Percentiles rank a stretch among this genome's conserved stretches.
Evolutionary conservation across 2,113 vertebrate species (phyloP).

Genomic region (Trinectes maculatus): DNA sequence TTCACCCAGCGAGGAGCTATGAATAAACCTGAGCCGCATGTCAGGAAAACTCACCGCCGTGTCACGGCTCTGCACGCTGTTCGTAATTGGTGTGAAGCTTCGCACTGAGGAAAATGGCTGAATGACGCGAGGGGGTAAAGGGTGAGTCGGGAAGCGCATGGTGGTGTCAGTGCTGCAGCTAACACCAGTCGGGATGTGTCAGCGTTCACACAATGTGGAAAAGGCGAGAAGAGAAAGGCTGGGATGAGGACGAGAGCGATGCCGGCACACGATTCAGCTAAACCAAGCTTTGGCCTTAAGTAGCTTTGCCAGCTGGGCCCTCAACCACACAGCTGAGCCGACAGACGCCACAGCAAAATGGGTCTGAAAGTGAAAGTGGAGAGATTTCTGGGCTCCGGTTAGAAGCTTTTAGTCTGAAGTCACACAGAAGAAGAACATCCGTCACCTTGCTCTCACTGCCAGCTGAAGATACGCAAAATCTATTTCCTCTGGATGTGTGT

Average conservation of each 20-base stretch:
- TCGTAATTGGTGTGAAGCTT: slow-evolving; percentile 54
- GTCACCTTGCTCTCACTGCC: too few relatives aligned
- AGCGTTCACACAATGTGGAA: slow-evolving; percentile 38
- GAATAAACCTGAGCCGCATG: slow-evolving; percentile 4
- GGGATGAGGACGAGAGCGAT: slow-evolving; percentile 3
- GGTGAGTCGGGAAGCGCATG: slow-evolving; percentile 24
- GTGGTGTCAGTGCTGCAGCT: slow-evolving; percentile 36
- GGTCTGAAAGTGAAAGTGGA: slow-evolving; percentile 46
- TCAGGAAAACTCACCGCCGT: slow-evolving; percentile 20
- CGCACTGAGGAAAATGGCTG: slow-evolving; percentile 24
- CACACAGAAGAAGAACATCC: slow-evolving; percentile 25
- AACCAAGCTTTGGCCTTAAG: slow-evolving; percentile 77
- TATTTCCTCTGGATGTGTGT: too few relatives aligned
- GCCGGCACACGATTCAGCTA: slow-evolving; percentile 72
- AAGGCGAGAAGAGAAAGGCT: slow-evolving; percentile 18
- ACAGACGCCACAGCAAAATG: slow-evolving; percentile 49
- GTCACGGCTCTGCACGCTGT: slow-evolving; percentile 32
- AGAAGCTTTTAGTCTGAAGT: slow-evolving; percentile 35
- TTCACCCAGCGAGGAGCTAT: not conserved
- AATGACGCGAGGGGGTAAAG: slow-evolving; percentile 31
- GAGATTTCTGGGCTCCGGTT: slow-evolving; percentile 33
- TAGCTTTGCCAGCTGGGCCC: slow-evolving; percentile 73
- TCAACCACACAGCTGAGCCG: slow-evolving; percentile 52
- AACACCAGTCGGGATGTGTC: slow-evolving; percentile 50
- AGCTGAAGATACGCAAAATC: too few relatives aligned